These are phyloP conservation scores for Yponomeuta plumbellus DNA, from an alignment of 2,888 invertebrate genomes.

Conservation along the genomic window DNA sequence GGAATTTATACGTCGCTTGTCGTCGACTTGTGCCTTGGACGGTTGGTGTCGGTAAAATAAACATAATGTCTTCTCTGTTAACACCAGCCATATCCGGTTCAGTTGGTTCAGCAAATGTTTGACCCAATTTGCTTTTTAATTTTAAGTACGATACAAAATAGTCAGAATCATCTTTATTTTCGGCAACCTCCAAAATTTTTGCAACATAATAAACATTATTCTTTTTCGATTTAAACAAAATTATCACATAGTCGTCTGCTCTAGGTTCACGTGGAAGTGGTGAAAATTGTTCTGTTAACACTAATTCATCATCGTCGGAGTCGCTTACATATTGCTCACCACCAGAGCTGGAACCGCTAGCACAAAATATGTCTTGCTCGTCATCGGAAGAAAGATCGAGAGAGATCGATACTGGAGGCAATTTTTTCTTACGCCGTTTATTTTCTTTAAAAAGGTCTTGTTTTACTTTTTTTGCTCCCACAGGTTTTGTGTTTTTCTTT, in stretches of 20 bases:
- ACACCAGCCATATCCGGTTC: conserved; percentile 8
- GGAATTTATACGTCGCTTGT: not conserved
- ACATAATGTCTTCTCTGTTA: conserved; percentile 4
- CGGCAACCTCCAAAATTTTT: not conserved
- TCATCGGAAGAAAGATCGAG: not conserved
- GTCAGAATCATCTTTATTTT: not conserved
- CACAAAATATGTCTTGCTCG: not conserved
- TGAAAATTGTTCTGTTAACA: not conserved
- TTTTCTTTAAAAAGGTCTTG: not conserved
- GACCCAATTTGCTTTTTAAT: not conserved
- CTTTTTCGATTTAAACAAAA: not conserved
- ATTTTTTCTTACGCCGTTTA: not conserved
- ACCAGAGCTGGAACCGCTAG: not conserved
- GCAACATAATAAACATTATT: conserved; percentile 7
- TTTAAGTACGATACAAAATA: not conserved
- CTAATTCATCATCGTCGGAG: not conserved
- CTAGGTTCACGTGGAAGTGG: not conserved
- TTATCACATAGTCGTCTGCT: conserved; percentile 13
- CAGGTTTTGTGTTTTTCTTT: not conserved
- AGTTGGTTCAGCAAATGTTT: not conserved
- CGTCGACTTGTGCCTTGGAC: conserved; percentile 4
- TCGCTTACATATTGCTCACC: not conserved
- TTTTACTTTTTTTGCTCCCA: not conserved
- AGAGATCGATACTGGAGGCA: not conserved
- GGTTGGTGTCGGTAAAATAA: conserved; percentile 4